Evolutionary conservation across 2,888 invertebrate species (phyloP).

Genomic region (Drosophila birchii): DNA sequence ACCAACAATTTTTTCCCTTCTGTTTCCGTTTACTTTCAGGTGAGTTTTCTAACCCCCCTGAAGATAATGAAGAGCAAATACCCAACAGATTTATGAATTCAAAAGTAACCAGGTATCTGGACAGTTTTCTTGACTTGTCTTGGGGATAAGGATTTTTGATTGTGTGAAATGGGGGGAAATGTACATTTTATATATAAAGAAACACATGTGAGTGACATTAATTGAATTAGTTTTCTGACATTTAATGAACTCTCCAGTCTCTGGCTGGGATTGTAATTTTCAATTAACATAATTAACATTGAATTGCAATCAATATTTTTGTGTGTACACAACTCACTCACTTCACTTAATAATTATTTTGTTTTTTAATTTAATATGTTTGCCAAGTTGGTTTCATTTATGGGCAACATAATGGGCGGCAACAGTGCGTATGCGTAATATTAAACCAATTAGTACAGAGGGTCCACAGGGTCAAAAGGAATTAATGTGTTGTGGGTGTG

Average conservation of each 20-base stretch:
- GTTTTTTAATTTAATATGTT: not conserved
- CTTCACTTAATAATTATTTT: not conserved
- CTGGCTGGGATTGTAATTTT: not conserved
- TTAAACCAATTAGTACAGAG: constrained; percentile 28
- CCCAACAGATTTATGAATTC: constrained; percentile 33
- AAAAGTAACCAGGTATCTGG: constrained; percentile 30
- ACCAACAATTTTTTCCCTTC: constrained; percentile 15
- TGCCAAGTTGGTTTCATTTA: constrained; percentile 7
- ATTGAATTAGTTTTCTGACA: not conserved
- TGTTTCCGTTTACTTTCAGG: constrained; percentile 51
- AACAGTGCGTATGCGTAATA: constrained; percentile 26
- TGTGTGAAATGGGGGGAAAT: not conserved
- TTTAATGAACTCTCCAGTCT: not conserved
- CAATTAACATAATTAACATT: constrained; percentile 4
- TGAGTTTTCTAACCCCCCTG: constrained; percentile 11
- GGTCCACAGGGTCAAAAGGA: constrained; percentile 1
- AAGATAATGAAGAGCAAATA: constrained; percentile 33
- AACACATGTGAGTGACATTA: constrained; percentile 12
- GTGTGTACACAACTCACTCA: not conserved
- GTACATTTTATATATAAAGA: not conserved
- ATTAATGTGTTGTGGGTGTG: constrained; percentile 10
- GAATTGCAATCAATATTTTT: not conserved
- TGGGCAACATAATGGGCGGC: not conserved
- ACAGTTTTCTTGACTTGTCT: constrained; percentile 18
- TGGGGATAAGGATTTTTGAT: constrained; percentile 8